Evolutionary conservation across 2,888 invertebrate species (phyloP), one percentile per base, ranked within the genome.

Genomic region (Andrena flavipes): DNA sequence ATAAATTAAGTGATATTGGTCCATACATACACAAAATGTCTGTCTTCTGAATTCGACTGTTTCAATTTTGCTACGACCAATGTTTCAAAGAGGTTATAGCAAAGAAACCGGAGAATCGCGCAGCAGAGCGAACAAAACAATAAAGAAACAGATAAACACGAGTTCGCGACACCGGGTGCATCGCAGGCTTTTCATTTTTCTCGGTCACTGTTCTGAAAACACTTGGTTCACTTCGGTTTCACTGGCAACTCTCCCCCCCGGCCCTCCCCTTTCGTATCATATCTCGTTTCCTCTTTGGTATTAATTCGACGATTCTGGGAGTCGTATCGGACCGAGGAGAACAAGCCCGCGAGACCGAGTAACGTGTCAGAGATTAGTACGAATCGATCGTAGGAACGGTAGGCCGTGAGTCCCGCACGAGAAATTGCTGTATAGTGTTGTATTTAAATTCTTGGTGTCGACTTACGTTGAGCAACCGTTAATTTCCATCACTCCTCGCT

Each of bases 401-500:
- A 29, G 42, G 42, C 64, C 54, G 56, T 20, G 56, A 71, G 23
- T 64, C 42, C n/a, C 13, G 20, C 65, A 30, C 76, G 62, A 29
- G 72, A 77, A 60, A 60, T 49, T 35, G 49, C 54, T 26, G 56
- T 42, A 42, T 42, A 42, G 56, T 56, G 20, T 42, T 56, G 56
- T 56, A 56, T 56, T 56, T 20, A 60, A 67, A 42, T 74, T 75
- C 68, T 48, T 69, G 26, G 63, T 68, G 13, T 56, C 54, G 54
- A 78, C 67, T 78, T 75, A 75, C 75, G 48, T 68, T 62, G 54
- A 23, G 30, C 10, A 74, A 73, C 56, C 56, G 60, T 42, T 60
- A 76, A 76, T 76, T 73, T 73, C 72, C 67, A 67, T 67, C 29
- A 63, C 68, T 63, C 20, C 68, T 68, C 54, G 56, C 16, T 75